phyloP scores from a whole-genome alignment of 2,113 vertebrate species.

The Reinhardtius hippoglossoides region DNA sequence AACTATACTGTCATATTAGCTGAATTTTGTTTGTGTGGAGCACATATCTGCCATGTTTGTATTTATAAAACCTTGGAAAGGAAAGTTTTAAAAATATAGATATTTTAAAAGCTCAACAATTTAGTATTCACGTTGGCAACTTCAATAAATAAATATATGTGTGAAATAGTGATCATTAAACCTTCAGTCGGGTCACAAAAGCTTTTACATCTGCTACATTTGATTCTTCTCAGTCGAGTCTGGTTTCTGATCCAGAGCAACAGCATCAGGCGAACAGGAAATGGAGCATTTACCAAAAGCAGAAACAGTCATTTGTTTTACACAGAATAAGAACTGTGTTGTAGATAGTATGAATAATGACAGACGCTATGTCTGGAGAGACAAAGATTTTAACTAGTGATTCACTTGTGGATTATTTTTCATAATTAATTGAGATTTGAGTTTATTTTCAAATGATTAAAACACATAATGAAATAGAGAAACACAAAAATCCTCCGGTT shows the following conservation, averaged over 20 bases:
- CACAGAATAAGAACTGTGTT: not conserved
- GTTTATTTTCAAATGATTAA: not conserved
- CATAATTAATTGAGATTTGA: too few relatives aligned
- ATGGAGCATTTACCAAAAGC: constrained; percentile 3
- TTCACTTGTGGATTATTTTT: too few relatives aligned
- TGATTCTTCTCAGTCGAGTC: not conserved
- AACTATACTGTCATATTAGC: too few relatives aligned
- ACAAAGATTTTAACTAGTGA: too few relatives aligned
- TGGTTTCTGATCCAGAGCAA: not conserved
- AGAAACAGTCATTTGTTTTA: not conserved
- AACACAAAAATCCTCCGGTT: not conserved
- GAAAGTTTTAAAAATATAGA: too few relatives aligned
- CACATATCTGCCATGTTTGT: too few relatives aligned
- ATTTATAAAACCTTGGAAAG: too few relatives aligned
- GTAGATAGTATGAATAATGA: not conserved
- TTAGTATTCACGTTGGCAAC: too few relatives aligned
- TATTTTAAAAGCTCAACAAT: too few relatives aligned
- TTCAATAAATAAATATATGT: too few relatives aligned
- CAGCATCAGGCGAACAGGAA: constrained; percentile 2
- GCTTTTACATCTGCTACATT: constrained; percentile 1
- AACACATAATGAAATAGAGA: not conserved
- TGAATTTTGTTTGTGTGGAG: too few relatives aligned
- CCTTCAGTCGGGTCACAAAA: not conserved
- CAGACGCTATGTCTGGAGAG: not conserved
- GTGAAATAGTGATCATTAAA: not conserved